A percentile compares a stretch with the other conserved stretches of the same genome.
Conservation (phyloP, 2,797 vertebrate species). For the Echiichthys vipera region DNA sequence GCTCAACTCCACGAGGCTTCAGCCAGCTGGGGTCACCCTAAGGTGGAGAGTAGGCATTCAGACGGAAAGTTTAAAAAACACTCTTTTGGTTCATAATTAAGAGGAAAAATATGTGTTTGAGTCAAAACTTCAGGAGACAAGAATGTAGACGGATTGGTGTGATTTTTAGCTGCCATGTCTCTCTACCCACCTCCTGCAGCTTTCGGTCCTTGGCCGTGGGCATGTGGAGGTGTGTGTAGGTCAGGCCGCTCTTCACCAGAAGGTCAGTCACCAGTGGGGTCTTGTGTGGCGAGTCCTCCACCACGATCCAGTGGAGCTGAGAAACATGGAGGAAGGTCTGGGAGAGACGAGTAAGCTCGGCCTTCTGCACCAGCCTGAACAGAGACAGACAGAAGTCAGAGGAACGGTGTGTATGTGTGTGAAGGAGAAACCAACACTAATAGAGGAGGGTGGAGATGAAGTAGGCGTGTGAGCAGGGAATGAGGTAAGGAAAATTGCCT, state of each 20-base stretch:
- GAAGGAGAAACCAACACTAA: not conserved
- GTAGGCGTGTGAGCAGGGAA: accelerated
- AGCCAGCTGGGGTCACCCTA: slow-evolving; percentile 89
- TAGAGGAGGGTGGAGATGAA: not conserved
- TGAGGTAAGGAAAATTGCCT: not conserved
- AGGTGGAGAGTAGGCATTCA: not conserved
- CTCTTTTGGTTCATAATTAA: not conserved
- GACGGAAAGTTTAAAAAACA: not conserved
- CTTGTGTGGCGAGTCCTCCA: slow-evolving; percentile 84
- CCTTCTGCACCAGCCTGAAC: slow-evolving; percentile 86
- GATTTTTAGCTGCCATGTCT: not conserved
- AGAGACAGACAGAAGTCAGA: not conserved
- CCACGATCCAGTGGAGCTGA: slow-evolving; percentile 86
- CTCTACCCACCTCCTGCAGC: slow-evolving; percentile 79
- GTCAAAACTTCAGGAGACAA: not conserved
- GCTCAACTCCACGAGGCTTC: slow-evolving; percentile 88
- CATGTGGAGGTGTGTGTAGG: slow-evolving; percentile 85
- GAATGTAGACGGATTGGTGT: not conserved
- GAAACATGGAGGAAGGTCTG: slow-evolving; percentile 87
- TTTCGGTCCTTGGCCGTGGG: slow-evolving; percentile 85
- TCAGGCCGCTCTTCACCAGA: slow-evolving; percentile 80
- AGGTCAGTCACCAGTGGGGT: slow-evolving; percentile 80
- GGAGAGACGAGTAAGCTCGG: slow-evolving; percentile 85
- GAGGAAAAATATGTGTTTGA: not conserved
- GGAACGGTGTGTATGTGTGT: accelerated